These are phyloP conservation scores for Cyanistes caeruleus DNA, from an alignment of 2,113 vertebrate species.

Conservation along the genomic window DNA sequence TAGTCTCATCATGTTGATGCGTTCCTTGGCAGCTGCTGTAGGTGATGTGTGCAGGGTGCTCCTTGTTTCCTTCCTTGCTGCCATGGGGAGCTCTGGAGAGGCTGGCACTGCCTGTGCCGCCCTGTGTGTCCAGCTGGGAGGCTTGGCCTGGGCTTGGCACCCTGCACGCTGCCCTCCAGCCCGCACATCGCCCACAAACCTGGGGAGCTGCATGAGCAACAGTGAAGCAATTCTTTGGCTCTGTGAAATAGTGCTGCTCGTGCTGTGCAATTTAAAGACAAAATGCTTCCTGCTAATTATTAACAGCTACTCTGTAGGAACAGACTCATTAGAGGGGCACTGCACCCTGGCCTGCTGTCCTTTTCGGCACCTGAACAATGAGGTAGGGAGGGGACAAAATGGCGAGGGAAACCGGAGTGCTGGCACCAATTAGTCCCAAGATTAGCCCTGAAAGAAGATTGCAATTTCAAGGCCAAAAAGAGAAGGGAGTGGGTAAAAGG, in stretches of 20 bases:
- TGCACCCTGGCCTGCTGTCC: constrained; percentile 52
- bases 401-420: constrained; percentile 23
- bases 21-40: background rate
- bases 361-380: constrained; percentile 56
- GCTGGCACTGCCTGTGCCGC: rapidly evolving
- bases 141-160: rapidly evolving
- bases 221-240: constrained; percentile 28
- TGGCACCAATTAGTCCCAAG: constrained; percentile 75
- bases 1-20: rapidly evolving
- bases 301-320: constrained; percentile 68
- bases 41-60: background rate
- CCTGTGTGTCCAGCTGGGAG: rapidly evolving
- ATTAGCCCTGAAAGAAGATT: constrained; percentile 84
- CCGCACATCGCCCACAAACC: background rate
- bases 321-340: constrained; percentile 40
- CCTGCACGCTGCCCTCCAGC: background rate
- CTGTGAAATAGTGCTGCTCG: constrained; percentile 44
- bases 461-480: constrained; percentile 76
- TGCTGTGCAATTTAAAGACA: constrained; percentile 73
- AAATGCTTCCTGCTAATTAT: constrained; percentile 79
- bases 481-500: constrained; percentile 79
- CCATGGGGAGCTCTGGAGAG: background rate
- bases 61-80: background rate
- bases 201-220: background rate
- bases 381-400: background rate